phyloP scores from a whole-genome alignment of 2,113 vertebrate species.

The Cathartes aura region DNA sequence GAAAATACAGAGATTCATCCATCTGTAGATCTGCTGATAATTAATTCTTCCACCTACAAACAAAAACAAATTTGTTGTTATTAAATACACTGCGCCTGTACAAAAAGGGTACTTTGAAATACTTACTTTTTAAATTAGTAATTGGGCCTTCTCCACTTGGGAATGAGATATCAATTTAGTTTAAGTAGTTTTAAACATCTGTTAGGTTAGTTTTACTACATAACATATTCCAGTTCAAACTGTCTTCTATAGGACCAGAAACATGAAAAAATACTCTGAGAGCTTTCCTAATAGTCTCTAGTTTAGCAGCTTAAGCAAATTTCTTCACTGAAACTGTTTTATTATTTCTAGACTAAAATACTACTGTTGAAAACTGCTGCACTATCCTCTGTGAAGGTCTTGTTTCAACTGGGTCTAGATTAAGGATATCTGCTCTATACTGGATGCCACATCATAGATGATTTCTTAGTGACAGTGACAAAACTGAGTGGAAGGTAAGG shows the following conservation, averaged over 20 bases:
- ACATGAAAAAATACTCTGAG: not conserved
- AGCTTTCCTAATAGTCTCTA: not conserved
- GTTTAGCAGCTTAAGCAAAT: not conserved
- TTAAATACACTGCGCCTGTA: not conserved
- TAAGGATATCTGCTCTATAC: not conserved
- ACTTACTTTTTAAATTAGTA: not conserved
- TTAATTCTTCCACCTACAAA: not conserved
- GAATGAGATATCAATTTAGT: not conserved
- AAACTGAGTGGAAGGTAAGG: not conserved
- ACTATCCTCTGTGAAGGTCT: not conserved
- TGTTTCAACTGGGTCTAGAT: not conserved
- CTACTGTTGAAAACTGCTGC: not conserved
- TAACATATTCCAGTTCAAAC: not conserved
- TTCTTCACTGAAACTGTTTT: not conserved
- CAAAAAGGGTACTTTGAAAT: not conserved
- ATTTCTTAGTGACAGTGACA: not conserved
- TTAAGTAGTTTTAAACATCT: not conserved
- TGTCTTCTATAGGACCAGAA: not conserved
- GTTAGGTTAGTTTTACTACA: not conserved
- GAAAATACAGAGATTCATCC: not conserved
- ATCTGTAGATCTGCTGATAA: not conserved
- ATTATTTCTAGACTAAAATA: not conserved
- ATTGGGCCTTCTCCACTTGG: not conserved
- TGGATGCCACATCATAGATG: too few relatives aligned
- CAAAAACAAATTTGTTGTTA: not conserved